These are phyloP conservation scores for Conus betulinus DNA, from an alignment of 1,140 invertebrate species.

Conservation along the genomic window DNA sequence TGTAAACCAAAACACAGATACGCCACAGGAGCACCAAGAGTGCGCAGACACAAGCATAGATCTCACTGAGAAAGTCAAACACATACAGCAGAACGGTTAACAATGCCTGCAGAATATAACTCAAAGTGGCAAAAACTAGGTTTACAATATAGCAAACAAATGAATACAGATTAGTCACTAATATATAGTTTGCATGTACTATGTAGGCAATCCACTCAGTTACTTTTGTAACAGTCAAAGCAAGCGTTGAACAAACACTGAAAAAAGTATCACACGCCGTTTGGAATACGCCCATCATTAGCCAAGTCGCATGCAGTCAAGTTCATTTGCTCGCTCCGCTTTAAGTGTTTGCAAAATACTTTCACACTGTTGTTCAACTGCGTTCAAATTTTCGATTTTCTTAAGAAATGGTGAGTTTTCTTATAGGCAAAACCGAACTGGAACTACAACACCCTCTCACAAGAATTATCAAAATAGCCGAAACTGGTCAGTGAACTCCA, in stretches of 20 bases:
- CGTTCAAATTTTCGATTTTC: no score
- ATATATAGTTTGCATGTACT: slow-evolving; percentile 35
- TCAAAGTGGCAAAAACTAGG: background rate
- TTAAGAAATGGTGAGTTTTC: background rate
- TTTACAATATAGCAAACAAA: background rate
- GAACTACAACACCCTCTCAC: background rate
- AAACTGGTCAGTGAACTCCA: no score
- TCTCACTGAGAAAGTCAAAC: slow-evolving; percentile 43
- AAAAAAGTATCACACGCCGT: slow-evolving; percentile 27
- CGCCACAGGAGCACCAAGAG: slow-evolving; percentile 43
- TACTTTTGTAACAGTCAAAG: slow-evolving; percentile 20
- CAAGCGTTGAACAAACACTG: slow-evolving; percentile 30
- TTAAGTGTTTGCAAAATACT: background rate
- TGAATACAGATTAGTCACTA: slow-evolving; percentile 24
- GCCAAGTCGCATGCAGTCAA: background rate
- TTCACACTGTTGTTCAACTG: no score
- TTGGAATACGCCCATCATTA: slow-evolving; percentile 28
- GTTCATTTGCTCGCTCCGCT: background rate
- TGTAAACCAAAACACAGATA: slow-evolving; percentile 38
- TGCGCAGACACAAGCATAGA: slow-evolving; percentile 38
- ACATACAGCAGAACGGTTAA: slow-evolving; percentile 22
- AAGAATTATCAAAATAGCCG: no score
- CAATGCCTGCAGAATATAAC: slow-evolving; percentile 5
- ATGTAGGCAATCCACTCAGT: slow-evolving; percentile 20
- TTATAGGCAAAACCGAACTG: background rate